Base-by-base conservation (phyloP, 2,113 vertebrate species). In the Talpa occidentalis region DNA sequence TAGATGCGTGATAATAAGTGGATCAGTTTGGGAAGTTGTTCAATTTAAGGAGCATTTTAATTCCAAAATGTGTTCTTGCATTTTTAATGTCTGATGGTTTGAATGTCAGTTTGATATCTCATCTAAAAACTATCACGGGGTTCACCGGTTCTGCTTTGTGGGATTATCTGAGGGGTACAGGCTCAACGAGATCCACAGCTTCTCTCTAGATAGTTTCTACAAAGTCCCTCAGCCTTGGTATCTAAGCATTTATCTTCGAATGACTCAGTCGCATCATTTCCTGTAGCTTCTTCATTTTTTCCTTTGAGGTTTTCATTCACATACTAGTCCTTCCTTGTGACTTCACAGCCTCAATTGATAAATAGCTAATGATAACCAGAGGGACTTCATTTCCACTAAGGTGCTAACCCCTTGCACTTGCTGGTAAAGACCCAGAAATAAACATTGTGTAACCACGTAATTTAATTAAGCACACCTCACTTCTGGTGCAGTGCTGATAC, bases 161-260 rank as follows among this genome's bases (percentile, higher is more conserved):
- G 69, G 86, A 16, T 94, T 94, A 95, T 94, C 96, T 91, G 66
- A 85, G n/a, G 24, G 28, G 12, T 74, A 37, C 83, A 84, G 81
- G 30, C 85, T 88, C 64, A 37, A 2, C 0, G 21, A 54, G 59
- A 32, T 85, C 72, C 28, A 28, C 26, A 52, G 42, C 42, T 54
- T 81, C 56, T 94, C 35, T 91, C 78, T 69, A 54, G 78, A 94
- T 70, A n/a, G 70, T 59, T 72, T 76, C 73, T 52, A 49, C 77
- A 1, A 3, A 52, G 82, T 30, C 37, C 52, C 59, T 52, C 26
- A 62, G 28, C 35, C 4, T 35, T 22, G 44, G 14, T 82, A 70
- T 93, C 66, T 37, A 32, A 80, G n/a, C 1, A 1, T 62, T 82
- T 35, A 76, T 93, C 88, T 72, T 44, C 17, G 0, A 37, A 67